A percentile compares a stretch with the other conserved stretches of the same genome.
phyloP scores from a whole-genome alignment of 2,797 vertebrate genomes.

The Coregonus suidteri region DNA sequence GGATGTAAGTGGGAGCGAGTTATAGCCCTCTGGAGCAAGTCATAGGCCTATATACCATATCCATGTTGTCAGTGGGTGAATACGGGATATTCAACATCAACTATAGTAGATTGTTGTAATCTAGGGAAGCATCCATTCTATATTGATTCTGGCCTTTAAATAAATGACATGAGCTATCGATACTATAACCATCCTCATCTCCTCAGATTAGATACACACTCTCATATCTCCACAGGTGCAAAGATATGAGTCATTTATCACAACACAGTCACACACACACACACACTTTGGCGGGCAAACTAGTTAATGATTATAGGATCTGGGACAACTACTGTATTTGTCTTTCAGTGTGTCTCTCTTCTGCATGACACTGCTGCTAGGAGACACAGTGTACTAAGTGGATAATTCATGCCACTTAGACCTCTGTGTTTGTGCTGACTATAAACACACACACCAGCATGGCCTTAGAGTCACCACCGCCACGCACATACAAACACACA shows the following conservation, averaged over 20 bases:
- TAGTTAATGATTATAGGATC: neutral
- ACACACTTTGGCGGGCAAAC: neutral
- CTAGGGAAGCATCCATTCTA: neutral
- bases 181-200: neutral
- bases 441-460: constrained; percentile 52
- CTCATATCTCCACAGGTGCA: neutral
- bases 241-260: neutral
- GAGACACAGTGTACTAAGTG: constrained; percentile 41
- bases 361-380: neutral
- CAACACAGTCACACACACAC: neutral
- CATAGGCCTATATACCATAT: constrained; percentile 26
- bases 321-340: neutral
- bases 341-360: neutral
- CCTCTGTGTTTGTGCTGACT: constrained; percentile 22
- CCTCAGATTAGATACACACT: neutral
- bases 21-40: neutral
- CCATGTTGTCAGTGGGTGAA: constrained; percentile 1
- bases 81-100: constrained; percentile 1
- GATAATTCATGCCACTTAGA: constrained; percentile 37
- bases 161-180: neutral
- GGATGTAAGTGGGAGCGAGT: constrained; percentile 14
- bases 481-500: constrained; percentile 32
- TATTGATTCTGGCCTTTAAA: neutral
- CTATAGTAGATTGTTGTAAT: neutral
- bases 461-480: neutral